Evolutionary conservation across 2,888 invertebrate genomes (phyloP).

Genomic region (Arctia plantaginis): DNA sequence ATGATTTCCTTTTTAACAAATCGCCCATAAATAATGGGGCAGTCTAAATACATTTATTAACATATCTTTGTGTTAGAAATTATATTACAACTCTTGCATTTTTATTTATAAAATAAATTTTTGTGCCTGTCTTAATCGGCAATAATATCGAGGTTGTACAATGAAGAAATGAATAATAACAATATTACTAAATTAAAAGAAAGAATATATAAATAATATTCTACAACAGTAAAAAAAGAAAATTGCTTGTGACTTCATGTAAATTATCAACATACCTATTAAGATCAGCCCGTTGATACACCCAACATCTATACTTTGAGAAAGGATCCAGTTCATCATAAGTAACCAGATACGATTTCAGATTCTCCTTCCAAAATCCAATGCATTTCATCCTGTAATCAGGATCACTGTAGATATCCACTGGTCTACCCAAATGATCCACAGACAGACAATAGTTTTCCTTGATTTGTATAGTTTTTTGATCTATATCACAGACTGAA

Average conservation of each 20-base stretch:
- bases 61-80: background rate
- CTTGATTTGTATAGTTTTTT: conserved; percentile 97
- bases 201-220: too few species aligned
- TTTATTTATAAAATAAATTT: too few species aligned
- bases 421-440: conserved; percentile 97
- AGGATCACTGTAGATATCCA: conserved; percentile 98
- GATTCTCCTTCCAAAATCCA: conserved; percentile 99
- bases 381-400: conserved; percentile 99
- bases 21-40: background rate
- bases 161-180: too few species aligned
- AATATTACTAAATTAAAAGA: background rate
- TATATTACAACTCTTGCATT: too few species aligned
- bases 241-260: background rate
- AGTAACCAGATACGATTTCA: conserved; percentile 97
- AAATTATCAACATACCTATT: conserved; percentile 87
- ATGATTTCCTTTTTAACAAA: background rate
- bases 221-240: background rate
- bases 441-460: conserved; percentile 98
- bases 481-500: conserved; percentile 97
- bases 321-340: conserved; percentile 98
- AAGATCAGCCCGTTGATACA: conserved; percentile 97
- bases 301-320: conserved; percentile 98
- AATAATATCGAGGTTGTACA: too few species aligned
- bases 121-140: too few species aligned
- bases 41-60: background rate